Evolutionary conservation across 2,113 vertebrate genomes (phyloP).

Genomic region (Columbina picui): DNA sequence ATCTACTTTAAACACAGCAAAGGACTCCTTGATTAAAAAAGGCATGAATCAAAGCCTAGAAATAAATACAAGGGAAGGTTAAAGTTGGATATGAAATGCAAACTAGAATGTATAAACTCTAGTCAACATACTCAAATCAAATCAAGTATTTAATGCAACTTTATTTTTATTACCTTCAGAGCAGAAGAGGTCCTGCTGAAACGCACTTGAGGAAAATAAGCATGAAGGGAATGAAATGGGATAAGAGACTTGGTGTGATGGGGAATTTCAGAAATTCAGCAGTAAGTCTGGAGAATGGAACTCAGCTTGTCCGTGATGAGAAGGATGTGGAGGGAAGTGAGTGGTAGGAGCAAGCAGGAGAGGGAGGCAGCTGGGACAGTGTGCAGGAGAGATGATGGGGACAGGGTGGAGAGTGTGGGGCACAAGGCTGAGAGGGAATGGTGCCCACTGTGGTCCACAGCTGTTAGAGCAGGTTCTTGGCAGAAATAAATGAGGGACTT

Average conservation of each 20-base stretch:
- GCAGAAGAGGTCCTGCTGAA: not conserved
- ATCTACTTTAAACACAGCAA: not conserved
- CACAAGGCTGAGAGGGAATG: fast-evolving
- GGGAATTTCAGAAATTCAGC: not conserved
- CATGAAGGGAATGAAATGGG: not conserved
- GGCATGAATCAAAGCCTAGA: not conserved
- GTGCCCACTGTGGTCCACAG: not conserved
- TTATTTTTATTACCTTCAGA: not conserved
- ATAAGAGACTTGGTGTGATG: fast-evolving
- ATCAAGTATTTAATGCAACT: not conserved
- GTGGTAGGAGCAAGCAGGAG: not conserved
- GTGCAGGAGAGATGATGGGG: not conserved
- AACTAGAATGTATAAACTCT: not conserved
- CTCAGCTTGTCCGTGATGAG: not conserved
- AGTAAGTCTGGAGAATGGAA: not conserved
- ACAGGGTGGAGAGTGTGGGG: not conserved
- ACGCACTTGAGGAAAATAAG: not conserved
- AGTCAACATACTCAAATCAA: not conserved
- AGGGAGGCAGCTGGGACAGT: not conserved
- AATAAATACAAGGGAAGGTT: not conserved
- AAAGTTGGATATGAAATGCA: not conserved
- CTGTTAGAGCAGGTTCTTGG: not conserved
- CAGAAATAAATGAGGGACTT: not conserved
- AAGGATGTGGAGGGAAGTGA: not conserved
- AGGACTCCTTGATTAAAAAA: not conserved